Base-by-base conservation (phyloP, 1,140 invertebrate species). In the Aphelinus certus region DNA sequence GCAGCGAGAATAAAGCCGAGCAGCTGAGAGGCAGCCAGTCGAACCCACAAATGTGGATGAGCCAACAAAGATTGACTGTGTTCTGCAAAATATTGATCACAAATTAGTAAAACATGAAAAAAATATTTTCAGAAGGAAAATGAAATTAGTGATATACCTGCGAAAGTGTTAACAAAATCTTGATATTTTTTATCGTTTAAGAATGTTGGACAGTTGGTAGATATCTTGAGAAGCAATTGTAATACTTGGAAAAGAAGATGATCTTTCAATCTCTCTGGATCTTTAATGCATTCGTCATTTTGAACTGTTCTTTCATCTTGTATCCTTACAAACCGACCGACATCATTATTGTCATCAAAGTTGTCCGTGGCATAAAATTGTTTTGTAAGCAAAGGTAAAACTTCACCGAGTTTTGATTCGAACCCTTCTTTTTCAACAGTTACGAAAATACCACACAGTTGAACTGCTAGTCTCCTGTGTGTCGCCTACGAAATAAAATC, bases 1-100 rank as follows among this genome's bases (percentile, higher is more conserved):
- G 89, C 81, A 3, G 89, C 87, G 53, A 97, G 88, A 62, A 96
- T 88, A 45, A 92, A 89, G 2, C 93, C 92, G 45, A 97, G 84
- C 56, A 96, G 89, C 82, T 96, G 94, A 2, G 91, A 89, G 9
- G 94, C 90, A 69, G 90, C 90, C 61, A 95, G 87, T 69, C 95
- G 90, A 2, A 97, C 93, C 93, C 93, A 94, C 55, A 90, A 85
- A 82, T 94, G 93, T 26, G 91, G 89, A 83, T 94, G 89, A 2
- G 80, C 84, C 6, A 92, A 80, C 42, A 93, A 83, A 9, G 86
- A 84, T 67, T 90, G 89, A 76, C 87, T 79, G 66, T 88, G 80
- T 75, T 88, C 88, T 85, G 81, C 64, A 78, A 78, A 77, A 72
- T 69, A 71, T 61, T 71, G 45, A 73, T 67, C 1, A 61, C 66